These are phyloP conservation scores for Melanostoma scalare DNA, from an alignment of 2,888 invertebrate genomes.

Conservation along the genomic window DNA sequence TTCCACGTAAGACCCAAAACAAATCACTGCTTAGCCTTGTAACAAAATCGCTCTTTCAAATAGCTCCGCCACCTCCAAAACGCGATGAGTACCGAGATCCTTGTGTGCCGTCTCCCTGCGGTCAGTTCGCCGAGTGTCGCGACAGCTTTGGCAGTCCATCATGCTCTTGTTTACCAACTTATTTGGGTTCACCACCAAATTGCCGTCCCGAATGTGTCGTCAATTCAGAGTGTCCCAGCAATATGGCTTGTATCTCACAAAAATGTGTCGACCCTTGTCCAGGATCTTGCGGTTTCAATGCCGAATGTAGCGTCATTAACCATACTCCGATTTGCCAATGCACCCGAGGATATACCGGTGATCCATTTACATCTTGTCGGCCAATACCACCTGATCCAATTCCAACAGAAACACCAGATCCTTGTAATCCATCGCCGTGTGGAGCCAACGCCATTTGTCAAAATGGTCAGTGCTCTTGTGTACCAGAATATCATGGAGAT, in stretches of 20 bases:
- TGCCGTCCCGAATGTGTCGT: constrained; percentile 88
- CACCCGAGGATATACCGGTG: constrained; percentile 84
- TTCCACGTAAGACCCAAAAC: constrained; percentile 79
- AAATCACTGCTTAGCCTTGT: background rate
- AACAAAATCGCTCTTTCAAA: constrained; percentile 39
- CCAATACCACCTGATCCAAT: constrained; percentile 78
- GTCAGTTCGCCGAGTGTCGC: constrained; percentile 87
- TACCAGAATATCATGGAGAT: constrained; percentile 85
- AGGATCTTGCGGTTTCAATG: constrained; percentile 87
- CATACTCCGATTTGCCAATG: constrained; percentile 88
- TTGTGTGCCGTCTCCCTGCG: constrained; percentile 89
- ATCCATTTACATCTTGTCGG: constrained; percentile 88
- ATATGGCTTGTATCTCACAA: constrained; percentile 87
- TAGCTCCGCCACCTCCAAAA: constrained; percentile 74
- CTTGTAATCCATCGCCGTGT: constrained; percentile 88
- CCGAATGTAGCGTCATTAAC: constrained; percentile 86
- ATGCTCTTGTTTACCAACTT: constrained; percentile 86
- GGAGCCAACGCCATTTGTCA: constrained; percentile 87
- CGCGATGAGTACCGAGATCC: constrained; percentile 83
- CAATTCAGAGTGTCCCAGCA: constrained; percentile 87
- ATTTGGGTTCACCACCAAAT: constrained; percentile 87
- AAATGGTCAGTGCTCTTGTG: constrained; percentile 88
- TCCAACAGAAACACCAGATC: constrained; percentile 83
- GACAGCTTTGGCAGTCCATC: constrained; percentile 85
- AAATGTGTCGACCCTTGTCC: constrained; percentile 89